phyloP scores from a whole-genome alignment of 2,797 vertebrate genomes.

The Mus minutoides region DNA sequence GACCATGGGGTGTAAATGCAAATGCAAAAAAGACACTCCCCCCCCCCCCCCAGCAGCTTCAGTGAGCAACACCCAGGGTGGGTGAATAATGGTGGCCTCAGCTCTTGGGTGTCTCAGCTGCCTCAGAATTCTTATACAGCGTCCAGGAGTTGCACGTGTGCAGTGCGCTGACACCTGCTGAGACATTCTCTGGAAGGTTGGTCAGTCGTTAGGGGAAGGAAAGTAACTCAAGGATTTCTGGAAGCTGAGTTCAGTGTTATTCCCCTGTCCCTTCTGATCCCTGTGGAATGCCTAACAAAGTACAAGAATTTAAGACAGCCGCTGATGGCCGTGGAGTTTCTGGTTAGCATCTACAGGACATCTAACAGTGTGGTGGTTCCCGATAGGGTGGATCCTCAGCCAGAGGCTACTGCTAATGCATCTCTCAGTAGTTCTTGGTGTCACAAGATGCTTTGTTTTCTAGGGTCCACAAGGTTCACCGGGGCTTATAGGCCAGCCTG shows the following conservation, averaged over 20 bases:
- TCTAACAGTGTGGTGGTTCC: fast-evolving
- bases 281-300: not conserved
- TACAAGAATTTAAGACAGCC: not conserved
- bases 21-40: not conserved
- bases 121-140: not conserved
- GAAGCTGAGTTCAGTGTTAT: not conserved
- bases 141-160: fast-evolving
- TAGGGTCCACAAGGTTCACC: slow-evolving; percentile 91
- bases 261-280: fast-evolving
- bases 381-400: not conserved
- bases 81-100: not conserved
- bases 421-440: not conserved
- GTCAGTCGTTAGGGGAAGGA: not conserved
- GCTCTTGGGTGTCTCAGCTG: not conserved
- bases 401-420: fast-evolving
- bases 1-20: not conserved
- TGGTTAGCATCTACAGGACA: not conserved
- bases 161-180: not conserved
- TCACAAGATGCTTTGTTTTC: slow-evolving; percentile 63
- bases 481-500: slow-evolving; percentile 93
- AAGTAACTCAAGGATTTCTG: not conserved
- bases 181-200: not conserved
- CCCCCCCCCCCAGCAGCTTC: not conserved
- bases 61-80: not conserved
- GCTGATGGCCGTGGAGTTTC: fast-evolving